A percentile compares a stretch with the other conserved stretches of the same genome.
Evolutionary conservation across 2,113 vertebrate species (phyloP).

Genomic region (Antigone vipio): DNA sequence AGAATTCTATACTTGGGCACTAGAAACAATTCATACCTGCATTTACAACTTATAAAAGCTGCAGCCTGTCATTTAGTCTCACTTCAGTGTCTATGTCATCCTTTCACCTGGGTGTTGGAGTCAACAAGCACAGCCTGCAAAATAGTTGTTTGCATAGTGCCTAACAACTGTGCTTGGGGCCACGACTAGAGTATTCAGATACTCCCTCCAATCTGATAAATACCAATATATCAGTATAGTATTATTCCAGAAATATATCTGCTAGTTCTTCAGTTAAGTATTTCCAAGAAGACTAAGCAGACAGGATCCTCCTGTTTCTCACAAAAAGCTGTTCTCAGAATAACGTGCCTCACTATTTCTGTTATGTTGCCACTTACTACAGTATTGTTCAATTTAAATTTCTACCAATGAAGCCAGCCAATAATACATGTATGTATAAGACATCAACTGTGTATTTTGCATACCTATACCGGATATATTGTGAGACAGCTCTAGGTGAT

Average conservation of each 20-base stretch:
- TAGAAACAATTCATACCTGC: neutral
- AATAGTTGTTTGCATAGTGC: neutral
- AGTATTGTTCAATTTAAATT: neutral
- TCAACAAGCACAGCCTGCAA: neutral
- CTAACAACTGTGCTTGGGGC: neutral
- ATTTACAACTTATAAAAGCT: neutral
- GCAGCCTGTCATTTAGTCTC: neutral
- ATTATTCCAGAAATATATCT: neutral
- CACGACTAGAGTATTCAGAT: neutral
- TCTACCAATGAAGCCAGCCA: neutral
- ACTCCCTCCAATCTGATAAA: neutral
- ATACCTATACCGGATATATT: neutral
- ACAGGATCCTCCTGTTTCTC: neutral
- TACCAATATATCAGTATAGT: neutral
- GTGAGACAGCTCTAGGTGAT: neutral
- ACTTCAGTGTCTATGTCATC: neutral
- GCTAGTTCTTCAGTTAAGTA: neutral
- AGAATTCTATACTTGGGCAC: neutral
- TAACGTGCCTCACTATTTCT: neutral
- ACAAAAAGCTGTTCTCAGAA: neutral
- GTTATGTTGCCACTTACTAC: neutral
- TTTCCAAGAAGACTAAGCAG: neutral
- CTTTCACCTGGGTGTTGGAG: conserved; percentile 3
- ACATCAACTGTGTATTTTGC: neutral
- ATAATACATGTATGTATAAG: neutral